phyloP scores from a whole-genome alignment of 2,797 vertebrate genomes.

The Cephalopachus bancanus region DNA sequence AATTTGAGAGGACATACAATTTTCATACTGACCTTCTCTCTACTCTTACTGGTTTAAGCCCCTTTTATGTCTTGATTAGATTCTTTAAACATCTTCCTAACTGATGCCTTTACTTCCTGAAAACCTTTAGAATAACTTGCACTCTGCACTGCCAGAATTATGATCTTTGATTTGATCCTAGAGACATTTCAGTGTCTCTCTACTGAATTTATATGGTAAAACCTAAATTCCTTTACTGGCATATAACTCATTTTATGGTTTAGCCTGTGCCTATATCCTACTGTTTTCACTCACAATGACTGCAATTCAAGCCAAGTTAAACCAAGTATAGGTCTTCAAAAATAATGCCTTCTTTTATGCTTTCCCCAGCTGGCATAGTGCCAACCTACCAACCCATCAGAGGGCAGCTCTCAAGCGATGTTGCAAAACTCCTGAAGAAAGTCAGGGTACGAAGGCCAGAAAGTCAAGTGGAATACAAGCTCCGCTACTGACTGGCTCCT shows the following conservation, averaged over 20 bases:
- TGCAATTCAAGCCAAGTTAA: not conserved
- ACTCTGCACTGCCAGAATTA: not conserved
- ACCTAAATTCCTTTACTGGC: not conserved
- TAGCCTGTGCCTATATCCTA: not conserved
- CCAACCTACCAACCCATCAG: not conserved
- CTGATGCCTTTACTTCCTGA: not conserved
- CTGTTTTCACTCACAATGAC: not conserved
- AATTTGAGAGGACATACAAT: not conserved
- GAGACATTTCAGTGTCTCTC: not conserved
- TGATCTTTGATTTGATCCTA: not conserved
- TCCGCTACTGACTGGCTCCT: not conserved
- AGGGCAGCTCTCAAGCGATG: not conserved
- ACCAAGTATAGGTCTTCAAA: not conserved
- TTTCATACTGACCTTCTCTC: not conserved
- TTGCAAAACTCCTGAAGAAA: constrained; percentile 13
- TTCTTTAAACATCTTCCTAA: not conserved
- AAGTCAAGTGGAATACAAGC: not conserved
- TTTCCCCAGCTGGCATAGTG: not conserved
- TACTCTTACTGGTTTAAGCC: not conserved
- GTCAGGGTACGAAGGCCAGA: not conserved
- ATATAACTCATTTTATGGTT: not conserved
- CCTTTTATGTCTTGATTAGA: not conserved
- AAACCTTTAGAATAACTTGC: not conserved
- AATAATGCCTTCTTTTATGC: not conserved
- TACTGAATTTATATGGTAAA: not conserved